Evolutionary conservation across 1,140 invertebrate species (phyloP).

Genomic region (Anoplolepis gracilipes): DNA sequence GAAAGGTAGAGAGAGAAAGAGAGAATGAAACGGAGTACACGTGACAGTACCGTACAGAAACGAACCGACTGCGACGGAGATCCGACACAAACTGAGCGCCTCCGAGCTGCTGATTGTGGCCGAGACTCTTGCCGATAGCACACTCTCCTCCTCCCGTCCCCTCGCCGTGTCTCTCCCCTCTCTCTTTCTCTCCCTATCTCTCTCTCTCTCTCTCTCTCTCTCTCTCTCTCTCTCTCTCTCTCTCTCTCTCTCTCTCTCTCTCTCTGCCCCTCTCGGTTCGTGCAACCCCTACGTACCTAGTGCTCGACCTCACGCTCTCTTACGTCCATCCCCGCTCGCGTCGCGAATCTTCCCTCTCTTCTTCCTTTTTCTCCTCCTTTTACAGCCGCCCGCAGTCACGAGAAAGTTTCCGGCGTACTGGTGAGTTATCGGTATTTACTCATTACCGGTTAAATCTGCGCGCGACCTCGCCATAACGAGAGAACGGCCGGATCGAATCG

Average conservation of each 20-base stretch:
- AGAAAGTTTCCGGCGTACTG: slow-evolving; percentile 68
- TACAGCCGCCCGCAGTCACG: slow-evolving; percentile 10
- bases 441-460: slow-evolving; percentile 66
- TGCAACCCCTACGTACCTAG: neutral
- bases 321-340: slow-evolving; percentile 15
- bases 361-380: neutral
- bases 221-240: neutral
- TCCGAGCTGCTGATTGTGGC: slow-evolving; percentile 76
- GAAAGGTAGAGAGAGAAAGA: slow-evolving; percentile 58
- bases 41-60: slow-evolving; percentile 50
- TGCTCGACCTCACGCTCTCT: slow-evolving; percentile 31
- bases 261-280: neutral
- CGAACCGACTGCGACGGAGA: slow-evolving; percentile 77
- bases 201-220: neutral
- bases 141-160: slow-evolving; percentile 46
- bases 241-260: neutral
- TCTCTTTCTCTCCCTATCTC: neutral
- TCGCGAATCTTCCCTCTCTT: slow-evolving; percentile 17
- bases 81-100: slow-evolving; percentile 81
- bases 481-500: neutral
- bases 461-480: slow-evolving; percentile 59
- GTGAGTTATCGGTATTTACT: slow-evolving; percentile 72
- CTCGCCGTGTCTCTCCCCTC: neutral
- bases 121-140: slow-evolving; percentile 69
- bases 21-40: slow-evolving; percentile 61